These are phyloP conservation scores for Meloidogyne chitwoodi DNA, from an alignment of 1,140 invertebrate genomes.

Conservation along the genomic window DNA sequence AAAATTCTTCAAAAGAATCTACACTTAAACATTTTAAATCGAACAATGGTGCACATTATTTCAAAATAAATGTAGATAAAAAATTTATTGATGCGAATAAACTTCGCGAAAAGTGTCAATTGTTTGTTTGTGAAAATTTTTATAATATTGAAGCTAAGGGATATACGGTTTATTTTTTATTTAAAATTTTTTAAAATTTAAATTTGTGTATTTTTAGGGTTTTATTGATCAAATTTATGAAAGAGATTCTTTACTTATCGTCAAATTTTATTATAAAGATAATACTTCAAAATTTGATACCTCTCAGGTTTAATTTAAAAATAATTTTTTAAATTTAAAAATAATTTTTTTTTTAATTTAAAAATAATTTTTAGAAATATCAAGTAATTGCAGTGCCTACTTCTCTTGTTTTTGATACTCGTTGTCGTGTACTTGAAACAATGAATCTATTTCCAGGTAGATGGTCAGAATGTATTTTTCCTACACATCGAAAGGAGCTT, in stretches of 20 bases:
- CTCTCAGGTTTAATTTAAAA: no score
- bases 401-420: neutral
- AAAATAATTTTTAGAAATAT: neutral
- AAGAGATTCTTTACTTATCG: neutral
- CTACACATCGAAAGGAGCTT: neutral
- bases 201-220: neutral
- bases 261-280: neutral
- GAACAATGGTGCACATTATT: neutral
- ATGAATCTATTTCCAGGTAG: neutral
- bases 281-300: neutral
- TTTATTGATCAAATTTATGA: neutral
- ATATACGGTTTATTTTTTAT: neutral
- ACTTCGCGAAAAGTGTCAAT: neutral
- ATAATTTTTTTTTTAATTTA: neutral
- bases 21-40: neutral
- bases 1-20: neutral
- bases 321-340: no score
- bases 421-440: neutral
- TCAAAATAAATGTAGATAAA: neutral
- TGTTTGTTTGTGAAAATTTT: neutral
- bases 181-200: neutral
- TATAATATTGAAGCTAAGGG: neutral
- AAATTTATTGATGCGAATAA: neutral
- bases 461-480: neutral
- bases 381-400: neutral